These are phyloP conservation scores for Ciconia maguari DNA, from an alignment of 2,113 vertebrate genomes.

Conservation along the genomic window DNA sequence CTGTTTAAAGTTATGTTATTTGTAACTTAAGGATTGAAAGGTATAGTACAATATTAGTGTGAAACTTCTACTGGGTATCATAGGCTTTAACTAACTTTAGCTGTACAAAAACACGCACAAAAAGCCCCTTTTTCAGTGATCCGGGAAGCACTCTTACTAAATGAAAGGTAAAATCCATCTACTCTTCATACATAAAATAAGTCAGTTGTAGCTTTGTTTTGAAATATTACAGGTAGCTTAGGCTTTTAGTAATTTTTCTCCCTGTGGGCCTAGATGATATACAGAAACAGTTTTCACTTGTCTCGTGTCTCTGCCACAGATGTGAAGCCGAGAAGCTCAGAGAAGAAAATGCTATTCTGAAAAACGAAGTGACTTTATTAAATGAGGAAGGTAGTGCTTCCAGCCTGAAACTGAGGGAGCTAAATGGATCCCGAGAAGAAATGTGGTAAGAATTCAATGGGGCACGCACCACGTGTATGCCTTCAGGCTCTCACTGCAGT, in stretches of 20 bases:
- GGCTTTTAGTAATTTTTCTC: background rate
- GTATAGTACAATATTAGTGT: background rate
- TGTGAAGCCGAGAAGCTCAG: conserved; percentile 82
- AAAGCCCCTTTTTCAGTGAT: background rate
- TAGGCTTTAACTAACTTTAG: background rate
- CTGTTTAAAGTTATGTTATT: background rate
- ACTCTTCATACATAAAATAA: accelerated
- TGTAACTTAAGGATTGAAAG: background rate
- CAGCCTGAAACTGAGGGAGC: conserved; percentile 71
- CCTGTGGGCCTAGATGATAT: background rate
- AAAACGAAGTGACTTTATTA: conserved; percentile 76
- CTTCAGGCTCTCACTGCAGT: background rate
- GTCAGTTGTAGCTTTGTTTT: background rate
- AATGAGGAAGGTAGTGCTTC: conserved; percentile 77
- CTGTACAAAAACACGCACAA: background rate
- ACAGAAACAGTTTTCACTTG: background rate
- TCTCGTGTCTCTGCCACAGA: conserved; percentile 65
- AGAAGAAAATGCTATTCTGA: conserved; percentile 82
- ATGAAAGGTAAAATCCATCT: background rate
- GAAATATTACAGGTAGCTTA: background rate
- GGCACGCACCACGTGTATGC: accelerated
- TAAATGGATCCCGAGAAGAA: conserved; percentile 80
- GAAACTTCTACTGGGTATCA: background rate
- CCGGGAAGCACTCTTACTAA: background rate
- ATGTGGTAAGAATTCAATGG: conserved; percentile 74